phyloP scores from a whole-genome alignment of 2,113 vertebrate species.

The Bujurquina vittata region DNA sequence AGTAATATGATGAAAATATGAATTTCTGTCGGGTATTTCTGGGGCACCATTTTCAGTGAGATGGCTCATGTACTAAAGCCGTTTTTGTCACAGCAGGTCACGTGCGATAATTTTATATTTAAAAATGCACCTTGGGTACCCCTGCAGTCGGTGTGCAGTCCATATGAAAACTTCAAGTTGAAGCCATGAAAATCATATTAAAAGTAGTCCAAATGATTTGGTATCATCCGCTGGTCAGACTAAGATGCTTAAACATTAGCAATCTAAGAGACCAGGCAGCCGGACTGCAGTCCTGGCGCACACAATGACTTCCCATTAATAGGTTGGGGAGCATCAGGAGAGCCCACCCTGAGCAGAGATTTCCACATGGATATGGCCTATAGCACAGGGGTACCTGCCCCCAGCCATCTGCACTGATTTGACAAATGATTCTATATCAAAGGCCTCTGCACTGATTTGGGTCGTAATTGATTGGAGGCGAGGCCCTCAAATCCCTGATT shows the following conservation, averaged over 20 bases:
- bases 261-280: conserved; percentile 50
- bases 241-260: conserved; percentile 74
- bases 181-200: conserved; percentile 29
- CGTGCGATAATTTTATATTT: conserved; percentile 4
- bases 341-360: conserved; percentile 73
- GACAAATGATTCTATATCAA: conserved; percentile 85
- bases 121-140: neutral
- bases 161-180: conserved; percentile 8
- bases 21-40: neutral
- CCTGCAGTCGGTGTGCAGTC: neutral
- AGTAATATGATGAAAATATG: neutral
- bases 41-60: neutral
- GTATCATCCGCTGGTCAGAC: conserved; percentile 63
- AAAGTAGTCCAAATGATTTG: conserved; percentile 47
- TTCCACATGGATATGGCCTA: conserved; percentile 78
- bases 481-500: conserved; percentile 83
- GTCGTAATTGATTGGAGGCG: conserved; percentile 83
- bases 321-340: conserved; percentile 65
- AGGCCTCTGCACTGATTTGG: conserved; percentile 80
- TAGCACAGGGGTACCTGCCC: conserved; percentile 76
- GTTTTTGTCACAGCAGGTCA: conserved; percentile 6
- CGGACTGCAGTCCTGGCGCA: conserved; percentile 62
- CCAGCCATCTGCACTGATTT: conserved; percentile 78
- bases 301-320: conserved; percentile 79
- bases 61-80: neutral